Evolutionary conservation across 2,888 invertebrate genomes (phyloP).

Genomic region (Pseudococcus jackbeardsleyi): DNA sequence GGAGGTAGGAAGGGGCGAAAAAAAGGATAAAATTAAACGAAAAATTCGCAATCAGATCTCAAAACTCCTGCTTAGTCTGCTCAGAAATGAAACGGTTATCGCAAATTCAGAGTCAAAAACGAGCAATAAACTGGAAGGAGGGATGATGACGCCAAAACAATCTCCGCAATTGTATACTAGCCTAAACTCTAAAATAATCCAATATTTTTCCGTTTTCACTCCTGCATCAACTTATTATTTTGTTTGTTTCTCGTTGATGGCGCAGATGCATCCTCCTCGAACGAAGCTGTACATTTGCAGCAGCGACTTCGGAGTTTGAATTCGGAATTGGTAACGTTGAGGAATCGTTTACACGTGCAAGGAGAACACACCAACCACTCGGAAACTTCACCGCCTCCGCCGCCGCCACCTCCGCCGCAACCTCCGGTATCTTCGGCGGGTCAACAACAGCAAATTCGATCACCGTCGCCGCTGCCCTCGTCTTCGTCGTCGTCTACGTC

Average conservation of each 20-base stretch:
- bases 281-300: constrained; percentile 93
- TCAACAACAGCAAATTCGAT: not conserved
- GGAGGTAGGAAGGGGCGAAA: no score
- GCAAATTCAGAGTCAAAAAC: no score
- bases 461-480: not conserved
- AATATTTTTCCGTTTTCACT: not conserved
- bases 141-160: no score
- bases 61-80: no score
- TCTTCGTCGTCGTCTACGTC: constrained; percentile 8
- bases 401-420: constrained; percentile 69
- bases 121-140: no score
- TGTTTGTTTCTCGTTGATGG: constrained; percentile 33
- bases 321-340: constrained; percentile 90
- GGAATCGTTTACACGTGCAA: constrained; percentile 86
- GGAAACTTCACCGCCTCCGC: constrained; percentile 67
- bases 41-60: no score
- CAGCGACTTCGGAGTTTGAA: constrained; percentile 91
- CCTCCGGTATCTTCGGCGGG: constrained; percentile 70
- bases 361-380: constrained; percentile 71
- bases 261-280: constrained; percentile 92
- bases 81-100: no score
- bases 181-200: no score
- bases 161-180: no score
- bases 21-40: no score
- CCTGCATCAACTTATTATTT: not conserved